These are phyloP conservation scores for Nycticebus coucang DNA, from an alignment of 2,113 vertebrate genomes.

Conservation along the genomic window DNA sequence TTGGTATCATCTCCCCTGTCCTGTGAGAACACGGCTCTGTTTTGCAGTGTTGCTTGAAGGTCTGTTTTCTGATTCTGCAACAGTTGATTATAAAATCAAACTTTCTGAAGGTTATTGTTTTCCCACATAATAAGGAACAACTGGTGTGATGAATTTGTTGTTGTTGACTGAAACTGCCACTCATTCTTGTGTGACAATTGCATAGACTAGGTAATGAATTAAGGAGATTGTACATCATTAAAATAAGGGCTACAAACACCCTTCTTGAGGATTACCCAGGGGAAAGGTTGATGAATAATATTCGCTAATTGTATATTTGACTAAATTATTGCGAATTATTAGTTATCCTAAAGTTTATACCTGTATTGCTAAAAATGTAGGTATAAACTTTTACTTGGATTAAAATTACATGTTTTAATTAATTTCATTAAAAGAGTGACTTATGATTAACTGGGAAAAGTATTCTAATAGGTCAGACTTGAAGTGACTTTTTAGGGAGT, in stretches of 20 bases:
- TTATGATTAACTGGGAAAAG: not conserved
- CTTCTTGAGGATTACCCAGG: not conserved
- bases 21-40: not conserved
- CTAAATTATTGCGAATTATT: not conserved
- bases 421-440: not conserved
- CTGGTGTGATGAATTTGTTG: not conserved
- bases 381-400: not conserved
- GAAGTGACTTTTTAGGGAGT: not conserved
- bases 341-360: not conserved
- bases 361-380: not conserved
- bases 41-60: not conserved
- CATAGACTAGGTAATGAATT: too few relatives aligned
- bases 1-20: not conserved
- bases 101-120: not conserved
- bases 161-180: not conserved
- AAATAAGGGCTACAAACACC: rapidly evolving
- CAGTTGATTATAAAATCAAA: not conserved
- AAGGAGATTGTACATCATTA: not conserved
- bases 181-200: not conserved
- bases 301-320: not conserved
- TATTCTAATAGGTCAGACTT: not conserved
- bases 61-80: not conserved
- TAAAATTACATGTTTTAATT: not conserved
- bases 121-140: not conserved
- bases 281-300: too few relatives aligned